These are phyloP conservation scores for Tychaedon coryphoeus DNA, from an alignment of 2,113 vertebrate species.

Conservation along the genomic window DNA sequence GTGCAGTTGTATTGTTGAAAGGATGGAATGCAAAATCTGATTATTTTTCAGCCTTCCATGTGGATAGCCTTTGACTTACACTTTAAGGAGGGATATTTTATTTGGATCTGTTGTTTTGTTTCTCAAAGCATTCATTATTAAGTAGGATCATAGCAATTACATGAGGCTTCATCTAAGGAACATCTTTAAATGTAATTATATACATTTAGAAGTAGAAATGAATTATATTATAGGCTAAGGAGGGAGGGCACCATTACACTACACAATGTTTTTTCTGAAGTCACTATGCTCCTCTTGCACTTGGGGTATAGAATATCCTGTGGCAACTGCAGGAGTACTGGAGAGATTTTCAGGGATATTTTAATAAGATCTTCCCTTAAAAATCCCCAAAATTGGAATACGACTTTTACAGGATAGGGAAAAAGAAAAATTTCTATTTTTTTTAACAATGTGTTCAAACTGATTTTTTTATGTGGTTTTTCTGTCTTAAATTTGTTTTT, in stretches of 20 bases:
- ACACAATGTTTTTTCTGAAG: not conserved
- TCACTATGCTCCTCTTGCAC: not conserved
- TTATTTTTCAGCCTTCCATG: constrained; percentile 75
- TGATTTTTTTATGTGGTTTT: not conserved
- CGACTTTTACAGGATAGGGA: not conserved
- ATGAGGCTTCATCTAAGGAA: constrained; percentile 34
- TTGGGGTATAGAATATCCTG: not conserved
- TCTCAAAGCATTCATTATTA: constrained; percentile 70
- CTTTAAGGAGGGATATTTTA: constrained; percentile 67
- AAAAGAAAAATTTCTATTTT: not conserved
- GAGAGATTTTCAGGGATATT: not conserved
- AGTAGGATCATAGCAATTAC: constrained; percentile 65
- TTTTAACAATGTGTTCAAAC: not conserved
- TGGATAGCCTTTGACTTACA: constrained; percentile 71
- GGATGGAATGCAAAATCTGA: constrained; percentile 73
- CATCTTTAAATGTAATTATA: constrained; percentile 59
- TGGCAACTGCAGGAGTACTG: not conserved
- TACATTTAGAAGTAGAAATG: constrained; percentile 50
- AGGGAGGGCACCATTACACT: constrained; percentile 14
- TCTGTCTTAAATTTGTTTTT: not conserved
- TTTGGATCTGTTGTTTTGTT: constrained; percentile 63
- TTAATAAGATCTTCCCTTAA: not conserved
- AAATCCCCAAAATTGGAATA: not conserved
- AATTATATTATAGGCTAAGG: constrained; percentile 25
- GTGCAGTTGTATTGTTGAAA: constrained; percentile 92